phyloP scores from a whole-genome alignment of 1,140 invertebrate species.

The Araneus ventricosus region DNA sequence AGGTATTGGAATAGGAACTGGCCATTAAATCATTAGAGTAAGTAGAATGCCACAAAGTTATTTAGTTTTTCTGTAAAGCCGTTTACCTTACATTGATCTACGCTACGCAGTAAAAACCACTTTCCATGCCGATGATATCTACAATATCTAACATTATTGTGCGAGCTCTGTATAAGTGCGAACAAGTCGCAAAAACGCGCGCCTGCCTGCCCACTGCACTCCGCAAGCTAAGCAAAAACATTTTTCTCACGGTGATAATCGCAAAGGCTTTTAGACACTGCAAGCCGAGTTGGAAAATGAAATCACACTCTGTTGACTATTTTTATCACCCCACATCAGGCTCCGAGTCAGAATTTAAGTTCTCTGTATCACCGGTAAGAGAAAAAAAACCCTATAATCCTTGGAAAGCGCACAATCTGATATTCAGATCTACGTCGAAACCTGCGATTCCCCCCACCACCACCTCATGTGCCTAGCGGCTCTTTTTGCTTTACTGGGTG shows the following conservation, averaged over 20 bases:
- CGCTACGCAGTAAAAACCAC: too few relatives aligned
- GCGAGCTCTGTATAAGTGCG: not conserved
- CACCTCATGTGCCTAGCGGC: not conserved
- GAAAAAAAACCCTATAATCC: constrained; percentile 59
- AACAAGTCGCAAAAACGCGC: not conserved
- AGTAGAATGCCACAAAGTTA: too few relatives aligned
- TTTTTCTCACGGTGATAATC: constrained; percentile 39
- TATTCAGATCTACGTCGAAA: constrained; percentile 69
- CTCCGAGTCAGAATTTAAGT: constrained; percentile 66
- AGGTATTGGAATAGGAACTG: too few relatives aligned
- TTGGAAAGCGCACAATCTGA: constrained; percentile 69
- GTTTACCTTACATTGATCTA: too few relatives aligned
- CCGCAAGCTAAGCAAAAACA: constrained; percentile 48
- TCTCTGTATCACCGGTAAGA: constrained; percentile 50
- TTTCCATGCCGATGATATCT: too few relatives aligned
- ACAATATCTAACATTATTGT: not conserved
- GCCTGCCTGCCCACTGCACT: not conserved
- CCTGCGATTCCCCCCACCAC: not conserved
- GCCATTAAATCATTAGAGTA: too few relatives aligned
- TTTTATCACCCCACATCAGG: constrained; percentile 72
- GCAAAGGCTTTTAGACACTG: constrained; percentile 44
- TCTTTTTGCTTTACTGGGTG: constrained; percentile 11
- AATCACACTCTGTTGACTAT: constrained; percentile 62
- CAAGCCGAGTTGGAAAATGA: constrained; percentile 9
- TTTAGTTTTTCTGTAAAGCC: too few relatives aligned